These are phyloP conservation scores for Eilema depressum DNA, from an alignment of 2,888 invertebrate species.

Conservation along the genomic window DNA sequence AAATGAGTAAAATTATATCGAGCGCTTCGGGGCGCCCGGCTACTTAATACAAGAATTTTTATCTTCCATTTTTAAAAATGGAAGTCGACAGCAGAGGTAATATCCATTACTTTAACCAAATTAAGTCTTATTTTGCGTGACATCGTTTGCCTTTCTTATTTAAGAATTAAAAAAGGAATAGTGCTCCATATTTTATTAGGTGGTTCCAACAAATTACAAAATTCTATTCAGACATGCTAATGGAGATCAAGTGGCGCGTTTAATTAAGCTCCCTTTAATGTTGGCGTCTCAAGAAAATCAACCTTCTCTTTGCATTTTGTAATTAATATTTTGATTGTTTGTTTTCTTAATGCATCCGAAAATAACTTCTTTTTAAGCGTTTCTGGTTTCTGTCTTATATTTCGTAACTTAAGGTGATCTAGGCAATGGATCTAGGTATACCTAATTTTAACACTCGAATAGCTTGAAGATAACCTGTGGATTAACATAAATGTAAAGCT, in stretches of 20 bases:
- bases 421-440: no score
- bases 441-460: not conserved
- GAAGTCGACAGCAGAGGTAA: conserved; percentile 58
- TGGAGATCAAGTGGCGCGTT: conserved; percentile 45
- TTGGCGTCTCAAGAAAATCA: conserved; percentile 36
- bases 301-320: conserved; percentile 30
- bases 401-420: not conserved
- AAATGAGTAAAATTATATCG: conserved; percentile 57
- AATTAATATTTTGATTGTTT: conserved; percentile 34
- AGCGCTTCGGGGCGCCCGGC: conserved; percentile 40
- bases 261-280: conserved; percentile 38
- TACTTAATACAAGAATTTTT: conserved; percentile 60
- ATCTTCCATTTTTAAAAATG: conserved; percentile 65
- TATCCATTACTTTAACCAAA: conserved; percentile 76
- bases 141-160: conserved; percentile 72
- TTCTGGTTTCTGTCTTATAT: not conserved
- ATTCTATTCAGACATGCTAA: conserved; percentile 49
- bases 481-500: not conserved
- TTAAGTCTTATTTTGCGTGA: conserved; percentile 80
- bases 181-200: conserved; percentile 60
- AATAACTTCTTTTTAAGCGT: conserved; percentile 12
- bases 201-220: conserved; percentile 63
- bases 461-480: not conserved
- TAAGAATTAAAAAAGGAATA: conserved; percentile 69
- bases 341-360: conserved; percentile 17